phyloP scores from a whole-genome alignment of 2,113 vertebrate genomes.

The Lethenteron camtschaticum region DNA sequence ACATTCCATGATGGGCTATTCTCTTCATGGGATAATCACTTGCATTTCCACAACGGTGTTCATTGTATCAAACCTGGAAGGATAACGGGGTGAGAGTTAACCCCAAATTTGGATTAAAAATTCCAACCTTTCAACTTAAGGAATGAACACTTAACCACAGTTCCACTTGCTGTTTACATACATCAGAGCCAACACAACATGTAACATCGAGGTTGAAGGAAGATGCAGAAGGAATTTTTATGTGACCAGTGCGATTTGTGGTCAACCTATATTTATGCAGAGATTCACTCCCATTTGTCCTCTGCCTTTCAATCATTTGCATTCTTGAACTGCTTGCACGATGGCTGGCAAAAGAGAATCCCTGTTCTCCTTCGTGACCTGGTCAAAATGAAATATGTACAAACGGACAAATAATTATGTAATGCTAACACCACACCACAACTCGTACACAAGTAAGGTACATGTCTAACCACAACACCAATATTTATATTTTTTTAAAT shows the following conservation, averaged over 20 bases:
- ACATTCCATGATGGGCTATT: too few relatives aligned
- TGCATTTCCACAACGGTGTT: too few relatives aligned
- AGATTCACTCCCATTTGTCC: neutral
- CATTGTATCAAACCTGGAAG: too few relatives aligned
- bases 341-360: constrained; percentile 40
- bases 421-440: neutral
- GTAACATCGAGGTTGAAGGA: too few relatives aligned
- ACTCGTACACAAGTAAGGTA: neutral
- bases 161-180: too few relatives aligned
- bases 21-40: too few relatives aligned
- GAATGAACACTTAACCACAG: too few relatives aligned
- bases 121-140: too few relatives aligned
- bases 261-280: neutral
- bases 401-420: neutral
- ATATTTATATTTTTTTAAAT: constrained; percentile 6
- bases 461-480: neutral
- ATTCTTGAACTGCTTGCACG: constrained; percentile 30
- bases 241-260: neutral
- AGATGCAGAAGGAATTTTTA: too few relatives aligned
- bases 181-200: too few relatives aligned
- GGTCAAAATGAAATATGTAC: neutral
- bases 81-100: too few relatives aligned
- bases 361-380: constrained; percentile 79
- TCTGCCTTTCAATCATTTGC: constrained; percentile 19
- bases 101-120: too few relatives aligned